Evolutionary conservation across 2,888 invertebrate genomes (phyloP).

Genomic region (Pollenia labialis): DNA sequence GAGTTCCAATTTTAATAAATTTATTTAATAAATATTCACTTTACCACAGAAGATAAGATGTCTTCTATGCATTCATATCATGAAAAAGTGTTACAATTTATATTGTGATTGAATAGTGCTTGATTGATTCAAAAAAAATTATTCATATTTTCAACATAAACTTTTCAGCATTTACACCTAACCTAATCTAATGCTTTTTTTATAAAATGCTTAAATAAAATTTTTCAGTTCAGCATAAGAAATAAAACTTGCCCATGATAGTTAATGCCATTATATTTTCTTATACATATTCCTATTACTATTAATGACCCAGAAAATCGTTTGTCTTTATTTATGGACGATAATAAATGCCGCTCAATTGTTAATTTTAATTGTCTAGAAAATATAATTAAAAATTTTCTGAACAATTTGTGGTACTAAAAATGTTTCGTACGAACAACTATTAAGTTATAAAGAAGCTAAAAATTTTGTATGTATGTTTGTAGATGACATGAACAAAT

Average conservation of each 20-base stretch:
- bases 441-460: neutral
- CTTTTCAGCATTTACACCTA: neutral
- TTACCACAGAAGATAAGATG: neutral
- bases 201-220: neutral
- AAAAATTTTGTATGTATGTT: neutral
- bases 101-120: neutral
- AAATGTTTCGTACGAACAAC: neutral
- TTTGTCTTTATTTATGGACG: slow-evolving; percentile 5
- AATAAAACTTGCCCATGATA: neutral
- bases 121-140: neutral
- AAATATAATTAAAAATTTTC: neutral
- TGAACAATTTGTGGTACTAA: neutral
- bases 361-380: neutral
- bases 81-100: neutral
- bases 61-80: neutral
- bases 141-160: neutral
- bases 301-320: slow-evolving; percentile 9
- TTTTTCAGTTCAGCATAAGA: neutral
- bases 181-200: neutral
- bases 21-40: too few relatives aligned
- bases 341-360: neutral
- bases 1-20: too few relatives aligned
- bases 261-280: neutral
- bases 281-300: neutral
- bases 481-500: neutral